Percentiles rank a stretch among this genome's conserved stretches.
Evolutionary conservation across 2,113 vertebrate genomes (phyloP).

Genomic region (Bostrychus sinensis): DNA sequence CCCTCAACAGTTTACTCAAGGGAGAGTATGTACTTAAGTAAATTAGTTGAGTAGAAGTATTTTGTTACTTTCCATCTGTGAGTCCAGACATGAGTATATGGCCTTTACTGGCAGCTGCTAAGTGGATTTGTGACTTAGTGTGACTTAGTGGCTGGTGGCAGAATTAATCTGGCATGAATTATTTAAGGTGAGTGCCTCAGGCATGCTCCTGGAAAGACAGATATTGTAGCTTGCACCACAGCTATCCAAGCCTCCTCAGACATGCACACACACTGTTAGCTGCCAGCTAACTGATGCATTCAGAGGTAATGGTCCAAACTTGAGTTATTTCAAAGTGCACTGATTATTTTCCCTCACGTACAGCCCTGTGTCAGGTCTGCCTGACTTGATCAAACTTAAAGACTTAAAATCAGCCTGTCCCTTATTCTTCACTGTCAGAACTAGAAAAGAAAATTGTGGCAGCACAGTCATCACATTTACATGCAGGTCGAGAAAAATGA

Average conservation of each 20-base stretch:
- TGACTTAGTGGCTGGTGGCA: slow-evolving; percentile 20
- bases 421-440: slow-evolving; percentile 7
- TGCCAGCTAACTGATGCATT: slow-evolving; percentile 40
- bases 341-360: slow-evolving; percentile 40
- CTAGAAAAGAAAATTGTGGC: neutral
- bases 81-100: neutral
- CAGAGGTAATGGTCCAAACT: slow-evolving; percentile 43
- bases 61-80: no score
- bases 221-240: slow-evolving; percentile 21
- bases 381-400: slow-evolving; percentile 15
- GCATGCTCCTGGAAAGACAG: slow-evolving; percentile 6
- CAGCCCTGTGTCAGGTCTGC: slow-evolving; percentile 3
- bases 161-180: slow-evolving; percentile 39
- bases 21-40: no score
- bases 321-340: slow-evolving; percentile 28
- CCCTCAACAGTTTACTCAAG: no score
- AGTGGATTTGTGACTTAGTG: slow-evolving; percentile 28
- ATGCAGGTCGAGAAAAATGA: neutral
- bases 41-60: neutral
- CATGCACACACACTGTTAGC: slow-evolving; percentile 13
- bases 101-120: neutral
- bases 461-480: neutral
- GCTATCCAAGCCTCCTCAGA: slow-evolving; percentile 11
- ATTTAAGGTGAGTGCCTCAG: slow-evolving; percentile 37
- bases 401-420: slow-evolving; percentile 13